Evolutionary conservation across 2,797 vertebrate species (phyloP), one percentile per base, ranked within the genome.

Genomic region (Enteromius viviparus): DNA sequence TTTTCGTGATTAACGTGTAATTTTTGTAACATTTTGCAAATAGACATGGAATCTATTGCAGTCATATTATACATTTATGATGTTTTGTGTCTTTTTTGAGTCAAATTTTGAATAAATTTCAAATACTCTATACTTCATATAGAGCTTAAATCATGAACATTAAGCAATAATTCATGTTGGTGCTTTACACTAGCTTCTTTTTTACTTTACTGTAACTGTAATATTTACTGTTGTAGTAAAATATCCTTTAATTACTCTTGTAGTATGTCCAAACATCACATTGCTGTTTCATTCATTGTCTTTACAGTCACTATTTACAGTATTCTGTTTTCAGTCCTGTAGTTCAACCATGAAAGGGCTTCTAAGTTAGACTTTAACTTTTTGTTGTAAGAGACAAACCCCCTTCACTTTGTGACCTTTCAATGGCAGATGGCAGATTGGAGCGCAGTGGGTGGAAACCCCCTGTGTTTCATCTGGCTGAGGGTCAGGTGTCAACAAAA

Each of bases 401-500:
- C 55, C 37, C 68, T 86, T 81, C 85, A 88, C 85, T 89, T 77
- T 84, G 90, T 75, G 90, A 92, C 91, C 92, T 93, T 91, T 89
- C 91, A 87, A 89, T 91, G 93, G 96, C 97, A 98, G 97, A 98
- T 98, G 98, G 97, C 93, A 91, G 93, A 93, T 95, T 93, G 94
- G 93, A 74, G 80, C 88, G 75, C 87, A 86, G 86, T 70, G 92
- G 93, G 93, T 94, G 95, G 95, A 96, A 92, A 91, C 93, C 94
- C 93, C 93, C 92, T 86, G 89, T 91, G 91, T 92, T 94, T 93
- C 90, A 95, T 95, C 94, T 96, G 93, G 95, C 93, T 89, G 53
- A 26, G 93, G 96, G 96, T 97, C 94, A 97, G 91, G 96, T 97
- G 96, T 97, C 96, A 23, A 84, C 83, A 89, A 92, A 95, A 94